Evolutionary conservation across 2,888 invertebrate species (phyloP), one percentile per base, ranked within the genome.

Genomic region (Euphydryas editha): DNA sequence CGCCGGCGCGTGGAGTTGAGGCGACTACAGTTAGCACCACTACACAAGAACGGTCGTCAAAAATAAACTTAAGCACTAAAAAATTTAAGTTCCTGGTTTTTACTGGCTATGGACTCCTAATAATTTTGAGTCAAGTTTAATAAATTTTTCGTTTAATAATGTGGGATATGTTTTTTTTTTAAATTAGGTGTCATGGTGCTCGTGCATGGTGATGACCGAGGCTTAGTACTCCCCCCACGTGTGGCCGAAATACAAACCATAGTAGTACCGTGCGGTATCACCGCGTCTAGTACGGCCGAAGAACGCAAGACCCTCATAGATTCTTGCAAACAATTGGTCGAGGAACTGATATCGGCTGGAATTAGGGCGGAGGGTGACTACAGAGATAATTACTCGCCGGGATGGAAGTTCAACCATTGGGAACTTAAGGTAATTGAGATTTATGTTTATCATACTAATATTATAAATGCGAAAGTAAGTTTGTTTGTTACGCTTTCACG

Each of bases 361-460:
- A 86, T 99, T 10, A 94, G 96, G 69, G 96, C 96, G 0, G 96
- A 97, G 73, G 96, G 96, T 8, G 99, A 99, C 87, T 95, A 96
- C 72, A 94, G 99, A 62, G 98, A 97, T 79, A 99, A 99, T 87
- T 98, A 99, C 84, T 98, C 99, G 15, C 99, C 99, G 0, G 99
- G 99, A 0, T 99, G 99, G 99, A 99, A 99, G 90, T 99, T 98
- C 85, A 99, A 98, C 83, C 97, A 99, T 81, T 99, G 98, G 98
- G 98, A 99, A 84, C 88, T 99, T 42, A 99, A 98, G 94, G 96
- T 95, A 81, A 30, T 30, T 30, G 30, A 7, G 30, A 30, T 30
- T 30, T 30, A 4, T 24, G 2, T 30, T 7, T 8, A 2, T 8
- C 30, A n/a, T n/a, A n/a, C n/a, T n/a, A n/a, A n/a, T n/a, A n/a